These are phyloP conservation scores for Eutolmus rufibarbis DNA, from an alignment of 2,888 invertebrate species.

Conservation along the genomic window DNA sequence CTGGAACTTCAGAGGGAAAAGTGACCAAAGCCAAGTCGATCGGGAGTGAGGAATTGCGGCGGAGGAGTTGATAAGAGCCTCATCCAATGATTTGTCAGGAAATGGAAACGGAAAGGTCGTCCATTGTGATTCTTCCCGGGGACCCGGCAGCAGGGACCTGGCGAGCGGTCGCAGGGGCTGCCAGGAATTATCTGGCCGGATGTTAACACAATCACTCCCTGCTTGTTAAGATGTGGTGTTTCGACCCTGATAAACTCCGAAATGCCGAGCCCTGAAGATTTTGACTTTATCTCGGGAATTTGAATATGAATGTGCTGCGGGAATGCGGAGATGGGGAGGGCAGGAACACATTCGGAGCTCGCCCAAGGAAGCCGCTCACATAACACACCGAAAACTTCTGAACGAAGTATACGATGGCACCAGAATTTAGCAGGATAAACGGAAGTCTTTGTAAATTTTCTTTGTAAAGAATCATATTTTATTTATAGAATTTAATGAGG, in stretches of 20 bases:
- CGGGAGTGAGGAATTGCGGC: neutral
- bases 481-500: neutral
- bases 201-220: conserved; percentile 2
- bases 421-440: neutral
- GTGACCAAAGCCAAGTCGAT: neutral
- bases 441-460: neutral
- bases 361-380: neutral
- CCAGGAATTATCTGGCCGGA: neutral
- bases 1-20: neutral
- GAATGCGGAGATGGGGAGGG: neutral
- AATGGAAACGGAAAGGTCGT: conserved; percentile 23
- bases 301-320: neutral
- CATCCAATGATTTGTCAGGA: conserved; percentile 40
- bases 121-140: neutral
- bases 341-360: neutral
- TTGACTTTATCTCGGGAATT: neutral
- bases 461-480: neutral
- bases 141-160: neutral
- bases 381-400: neutral
- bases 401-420: neutral
- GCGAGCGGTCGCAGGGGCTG: neutral
- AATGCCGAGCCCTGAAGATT: neutral
- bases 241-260: neutral
- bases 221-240: neutral
- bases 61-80: conserved; percentile 36